A percentile compares a stretch with the other conserved stretches of the same genome.
phyloP scores from a whole-genome alignment of 2,888 invertebrate species.

The Acanthosepion pharaonis region DNA sequence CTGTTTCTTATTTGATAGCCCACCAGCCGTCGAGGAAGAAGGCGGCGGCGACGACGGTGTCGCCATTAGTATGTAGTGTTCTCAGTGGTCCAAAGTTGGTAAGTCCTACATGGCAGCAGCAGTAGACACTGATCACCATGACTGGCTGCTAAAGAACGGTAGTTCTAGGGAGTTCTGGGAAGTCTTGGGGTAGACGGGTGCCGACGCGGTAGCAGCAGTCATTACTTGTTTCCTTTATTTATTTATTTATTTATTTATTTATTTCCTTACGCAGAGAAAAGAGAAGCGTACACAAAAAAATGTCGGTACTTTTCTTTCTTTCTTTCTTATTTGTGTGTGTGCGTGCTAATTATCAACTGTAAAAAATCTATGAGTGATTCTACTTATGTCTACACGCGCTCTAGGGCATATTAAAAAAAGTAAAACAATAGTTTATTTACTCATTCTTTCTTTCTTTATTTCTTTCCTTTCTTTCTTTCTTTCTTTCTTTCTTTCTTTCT shows the following conservation, averaged over 20 bases:
- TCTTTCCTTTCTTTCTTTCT: no score
- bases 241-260: not conserved
- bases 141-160: not conserved
- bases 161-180: constrained; percentile 33
- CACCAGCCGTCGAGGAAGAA: constrained; percentile 33
- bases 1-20: not conserved
- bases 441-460: not conserved
- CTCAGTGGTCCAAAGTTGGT: constrained; percentile 18
- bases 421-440: not conserved
- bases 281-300: not conserved
- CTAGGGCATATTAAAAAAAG: not conserved
- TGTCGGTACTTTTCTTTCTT: not conserved
- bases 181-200: constrained; percentile 18
- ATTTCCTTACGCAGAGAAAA: not conserved
- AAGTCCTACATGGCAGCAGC: constrained; percentile 33
- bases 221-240: not conserved
- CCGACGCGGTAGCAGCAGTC: not conserved
- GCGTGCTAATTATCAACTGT: not conserved
- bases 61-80: constrained; percentile 9
- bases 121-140: constrained; percentile 33
- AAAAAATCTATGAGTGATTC: not conserved
- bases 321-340: no score
- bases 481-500: not conserved
- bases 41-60: constrained; percentile 13
- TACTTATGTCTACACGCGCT: no score